Evolutionary conservation across 2,888 invertebrate genomes (phyloP).

Genomic region (Asteroscopus sphinx): DNA sequence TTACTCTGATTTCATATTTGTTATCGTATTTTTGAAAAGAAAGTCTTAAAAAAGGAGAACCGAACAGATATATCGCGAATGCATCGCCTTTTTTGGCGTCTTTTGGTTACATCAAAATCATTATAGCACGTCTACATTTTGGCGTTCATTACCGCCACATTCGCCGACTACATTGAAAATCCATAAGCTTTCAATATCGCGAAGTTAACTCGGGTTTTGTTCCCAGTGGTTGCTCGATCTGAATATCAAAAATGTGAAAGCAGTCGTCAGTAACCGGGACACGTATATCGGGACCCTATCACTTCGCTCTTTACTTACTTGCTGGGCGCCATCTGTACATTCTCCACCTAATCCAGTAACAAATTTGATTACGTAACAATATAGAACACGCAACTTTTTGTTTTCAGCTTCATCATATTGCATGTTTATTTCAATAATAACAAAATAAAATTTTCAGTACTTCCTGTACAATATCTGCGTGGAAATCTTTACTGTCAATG

Average conservation of each 20-base stretch:
- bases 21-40: background rate
- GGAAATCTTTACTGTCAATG: constrained; percentile 22
- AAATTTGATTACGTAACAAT: constrained; percentile 86
- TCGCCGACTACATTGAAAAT: constrained; percentile 84
- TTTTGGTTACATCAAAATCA: constrained; percentile 12
- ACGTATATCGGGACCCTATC: constrained; percentile 89
- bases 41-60: no score
- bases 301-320: constrained; percentile 89
- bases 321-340: constrained; percentile 87
- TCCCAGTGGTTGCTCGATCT: constrained; percentile 86
- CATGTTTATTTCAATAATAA: constrained; percentile 56
- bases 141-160: constrained; percentile 78
- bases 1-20: background rate
- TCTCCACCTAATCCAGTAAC: constrained; percentile 85
- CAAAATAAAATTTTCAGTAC: constrained; percentile 36
- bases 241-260: constrained; percentile 89
- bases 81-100: background rate
- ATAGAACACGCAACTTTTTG: constrained; percentile 67
- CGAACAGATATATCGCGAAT: no score
- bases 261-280: constrained; percentile 86
- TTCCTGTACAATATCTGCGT: constrained; percentile 27
- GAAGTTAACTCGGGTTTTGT: constrained; percentile 88
- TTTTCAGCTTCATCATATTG: constrained; percentile 49
- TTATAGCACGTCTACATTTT: constrained; percentile 58
- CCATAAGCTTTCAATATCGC: constrained; percentile 89